These are phyloP conservation scores for Pyrgilauda ruficollis DNA, from an alignment of 2,113 vertebrate genomes.

Conservation along the genomic window DNA sequence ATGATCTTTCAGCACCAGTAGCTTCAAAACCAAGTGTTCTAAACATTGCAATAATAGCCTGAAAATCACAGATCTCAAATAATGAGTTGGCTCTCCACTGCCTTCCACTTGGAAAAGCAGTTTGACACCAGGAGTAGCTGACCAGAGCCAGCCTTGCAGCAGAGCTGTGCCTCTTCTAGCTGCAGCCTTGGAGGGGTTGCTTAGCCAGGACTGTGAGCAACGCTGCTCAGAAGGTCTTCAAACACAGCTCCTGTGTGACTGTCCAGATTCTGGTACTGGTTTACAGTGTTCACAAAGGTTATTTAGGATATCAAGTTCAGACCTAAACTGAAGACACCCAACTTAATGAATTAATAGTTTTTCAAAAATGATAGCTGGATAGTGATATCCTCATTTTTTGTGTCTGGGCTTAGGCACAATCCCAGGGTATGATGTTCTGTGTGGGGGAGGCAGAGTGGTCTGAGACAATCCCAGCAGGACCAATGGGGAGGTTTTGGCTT, in stretches of 20 bases:
- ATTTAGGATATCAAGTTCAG: neutral
- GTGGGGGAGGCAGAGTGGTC: neutral
- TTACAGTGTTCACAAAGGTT: neutral
- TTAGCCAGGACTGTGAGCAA: neutral
- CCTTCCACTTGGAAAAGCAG: neutral
- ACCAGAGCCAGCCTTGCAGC: neutral
- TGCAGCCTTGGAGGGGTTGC: neutral
- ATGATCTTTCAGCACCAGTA: neutral
- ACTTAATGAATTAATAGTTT: neutral
- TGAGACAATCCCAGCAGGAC: neutral
- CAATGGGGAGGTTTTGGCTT: neutral
- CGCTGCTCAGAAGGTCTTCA: neutral
- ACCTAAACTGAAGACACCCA: neutral
- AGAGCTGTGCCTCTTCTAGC: neutral
- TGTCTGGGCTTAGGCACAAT: neutral
- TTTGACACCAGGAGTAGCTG: neutral
- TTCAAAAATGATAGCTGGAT: neutral
- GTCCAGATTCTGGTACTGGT: neutral
- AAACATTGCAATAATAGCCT: neutral
- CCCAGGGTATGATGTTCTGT: neutral
- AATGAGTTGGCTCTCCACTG: neutral
- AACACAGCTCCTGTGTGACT: neutral
- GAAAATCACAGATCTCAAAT: neutral
- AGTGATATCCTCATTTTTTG: neutral
- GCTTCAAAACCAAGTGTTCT: neutral